phyloP scores from a whole-genome alignment of 1,140 invertebrate genomes.

The Plectrocnemia conspersa region DNA sequence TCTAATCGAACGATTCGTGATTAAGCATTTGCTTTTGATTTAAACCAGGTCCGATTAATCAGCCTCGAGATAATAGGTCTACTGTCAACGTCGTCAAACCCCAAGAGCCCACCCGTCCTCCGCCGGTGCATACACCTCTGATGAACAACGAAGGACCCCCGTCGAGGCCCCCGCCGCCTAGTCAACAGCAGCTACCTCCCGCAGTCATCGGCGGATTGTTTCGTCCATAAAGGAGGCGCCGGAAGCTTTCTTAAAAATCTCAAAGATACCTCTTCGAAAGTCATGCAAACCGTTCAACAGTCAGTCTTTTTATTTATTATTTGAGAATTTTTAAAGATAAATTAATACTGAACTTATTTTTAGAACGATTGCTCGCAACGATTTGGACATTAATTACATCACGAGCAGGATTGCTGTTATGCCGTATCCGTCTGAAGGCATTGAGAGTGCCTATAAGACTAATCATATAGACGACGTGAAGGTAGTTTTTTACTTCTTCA shows the following conservation, averaged over 20 bases:
- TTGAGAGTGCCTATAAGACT: conserved; percentile 88
- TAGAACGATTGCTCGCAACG: conserved; percentile 80
- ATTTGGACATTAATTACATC: conserved; percentile 86
- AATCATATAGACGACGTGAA: conserved; percentile 91
- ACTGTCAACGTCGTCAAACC: conserved; percentile 37
- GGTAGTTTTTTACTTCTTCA: conserved; percentile 38
- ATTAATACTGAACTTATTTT: conserved; percentile 38
- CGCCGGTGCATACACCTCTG: conserved; percentile 38
- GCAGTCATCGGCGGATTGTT: conserved; percentile 60
- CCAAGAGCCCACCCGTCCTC: conserved; percentile 38
- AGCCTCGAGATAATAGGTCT: conserved; percentile 35
- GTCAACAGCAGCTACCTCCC: conserved; percentile 38
- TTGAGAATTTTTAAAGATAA: neutral
- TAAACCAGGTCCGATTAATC: conserved; percentile 1
- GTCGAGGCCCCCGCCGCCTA: conserved; percentile 42
- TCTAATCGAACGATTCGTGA: neutral
- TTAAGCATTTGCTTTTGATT: too few relatives aligned
- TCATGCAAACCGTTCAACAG: conserved; percentile 95
- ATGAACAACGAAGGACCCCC: conserved; percentile 35
- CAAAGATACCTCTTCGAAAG: conserved; percentile 93
- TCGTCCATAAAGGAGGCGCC: conserved; percentile 79
- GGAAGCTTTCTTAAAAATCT: conserved; percentile 88
- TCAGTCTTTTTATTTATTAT: conserved; percentile 50
- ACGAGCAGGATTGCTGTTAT: conserved; percentile 86
- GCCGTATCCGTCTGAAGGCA: conserved; percentile 89